Percentiles rank a stretch among this genome's conserved stretches.
Conservation (phyloP, 2,113 vertebrate genomes). For the Melozone crissalis region DNA sequence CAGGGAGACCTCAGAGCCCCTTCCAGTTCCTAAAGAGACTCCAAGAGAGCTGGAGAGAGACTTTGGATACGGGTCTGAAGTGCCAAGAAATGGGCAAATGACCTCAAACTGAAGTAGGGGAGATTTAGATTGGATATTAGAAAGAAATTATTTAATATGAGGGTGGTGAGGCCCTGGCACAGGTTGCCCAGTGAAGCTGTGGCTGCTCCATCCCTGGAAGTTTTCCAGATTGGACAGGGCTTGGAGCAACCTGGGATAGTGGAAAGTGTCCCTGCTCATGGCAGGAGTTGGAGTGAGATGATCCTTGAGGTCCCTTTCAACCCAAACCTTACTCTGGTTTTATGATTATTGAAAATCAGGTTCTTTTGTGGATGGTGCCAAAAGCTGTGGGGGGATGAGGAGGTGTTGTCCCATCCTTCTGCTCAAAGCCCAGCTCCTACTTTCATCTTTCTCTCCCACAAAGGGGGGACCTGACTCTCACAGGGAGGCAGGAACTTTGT, state of each 20-base stretch:
- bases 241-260: neutral
- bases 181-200: neutral
- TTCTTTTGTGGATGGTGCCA: neutral
- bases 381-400: neutral
- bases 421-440: neutral
- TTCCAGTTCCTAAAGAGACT: neutral
- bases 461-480: neutral
- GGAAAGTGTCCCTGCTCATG: neutral
- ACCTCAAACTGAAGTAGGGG: neutral
- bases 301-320: neutral
- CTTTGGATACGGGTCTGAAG: accelerated
- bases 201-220: neutral
- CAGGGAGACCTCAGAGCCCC: accelerated
- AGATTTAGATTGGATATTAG: neutral
- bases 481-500: neutral
- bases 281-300: accelerated
- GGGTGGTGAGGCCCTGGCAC: neutral
- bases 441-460: neutral
- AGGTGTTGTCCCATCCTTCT: neutral
- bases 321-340: neutral
- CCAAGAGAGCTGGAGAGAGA: neutral
- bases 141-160: neutral
- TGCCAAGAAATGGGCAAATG: neutral
- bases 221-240: accelerated
- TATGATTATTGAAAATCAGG: accelerated